Conservation (phyloP, 2,888 invertebrate genomes). For the Eupithecia pulchellata region DNA sequence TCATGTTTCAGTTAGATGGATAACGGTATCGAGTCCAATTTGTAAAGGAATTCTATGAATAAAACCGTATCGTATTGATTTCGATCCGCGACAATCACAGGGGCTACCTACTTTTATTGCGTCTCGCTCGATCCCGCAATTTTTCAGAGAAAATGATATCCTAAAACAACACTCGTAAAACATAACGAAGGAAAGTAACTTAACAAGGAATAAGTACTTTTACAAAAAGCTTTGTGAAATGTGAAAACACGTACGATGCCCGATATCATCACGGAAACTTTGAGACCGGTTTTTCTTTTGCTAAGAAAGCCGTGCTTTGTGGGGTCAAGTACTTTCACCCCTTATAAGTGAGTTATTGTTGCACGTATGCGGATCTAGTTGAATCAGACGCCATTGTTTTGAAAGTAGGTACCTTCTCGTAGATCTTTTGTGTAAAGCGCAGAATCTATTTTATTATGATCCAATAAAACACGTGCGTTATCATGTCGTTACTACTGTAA, state of each 20-base stretch:
- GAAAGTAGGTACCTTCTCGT: slow-evolving; percentile 18
- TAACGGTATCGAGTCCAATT: slow-evolving; percentile 18
- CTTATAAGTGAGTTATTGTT: slow-evolving; percentile 55
- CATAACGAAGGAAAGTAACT: slow-evolving; percentile 33
- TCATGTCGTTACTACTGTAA: background rate
- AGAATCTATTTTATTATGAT: slow-evolving; percentile 27
- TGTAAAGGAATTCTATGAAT: slow-evolving; percentile 13
- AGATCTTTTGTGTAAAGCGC: slow-evolving; percentile 29
- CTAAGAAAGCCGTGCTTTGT: slow-evolving; percentile 44
- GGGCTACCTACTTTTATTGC: slow-evolving; percentile 37
- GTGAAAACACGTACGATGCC: slow-evolving; percentile 26
- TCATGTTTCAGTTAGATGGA: slow-evolving; percentile 19
- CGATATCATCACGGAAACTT: slow-evolving; percentile 33
- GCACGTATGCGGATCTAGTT: slow-evolving; percentile 33
- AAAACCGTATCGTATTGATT: slow-evolving; percentile 21
- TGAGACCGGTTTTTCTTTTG: slow-evolving; percentile 28
- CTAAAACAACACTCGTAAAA: slow-evolving; percentile 40
- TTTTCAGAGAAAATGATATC: slow-evolving; percentile 34
- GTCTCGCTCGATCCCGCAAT: slow-evolving; percentile 35
- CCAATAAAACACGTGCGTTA: slow-evolving; percentile 15
- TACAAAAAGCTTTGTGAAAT: slow-evolving; percentile 30
- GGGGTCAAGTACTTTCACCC: slow-evolving; percentile 56
- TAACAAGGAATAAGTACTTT: slow-evolving; percentile 20
- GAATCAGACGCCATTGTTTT: slow-evolving; percentile 34
- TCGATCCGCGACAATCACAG: slow-evolving; percentile 26